Base-by-base conservation (phyloP, 2,113 vertebrate species). In the Lampris incognitus region DNA sequence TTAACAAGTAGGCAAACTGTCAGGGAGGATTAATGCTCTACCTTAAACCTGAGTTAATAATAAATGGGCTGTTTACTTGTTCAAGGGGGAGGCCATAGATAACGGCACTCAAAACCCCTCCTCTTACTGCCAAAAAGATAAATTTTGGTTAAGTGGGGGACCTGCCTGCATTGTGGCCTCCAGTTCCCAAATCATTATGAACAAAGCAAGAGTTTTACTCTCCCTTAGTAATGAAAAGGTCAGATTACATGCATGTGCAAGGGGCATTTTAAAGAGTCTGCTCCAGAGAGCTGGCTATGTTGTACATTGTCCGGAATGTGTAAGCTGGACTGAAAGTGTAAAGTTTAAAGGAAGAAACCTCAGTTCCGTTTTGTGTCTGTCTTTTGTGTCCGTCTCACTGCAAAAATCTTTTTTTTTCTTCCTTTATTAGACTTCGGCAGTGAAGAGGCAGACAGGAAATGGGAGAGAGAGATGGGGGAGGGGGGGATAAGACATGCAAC, bases 31-130 rank as follows among this genome's bases (percentile, higher is more conserved):
- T 95, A 95, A 95, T 95, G 94, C 84, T 85, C 93, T 92, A 93
- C 94, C 94, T 94, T 95, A 94, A 94, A 94, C 94, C 92, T 93
- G 93, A 95, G 94, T 95, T 95, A 94, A 95, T 95, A 95, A 95
- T 95, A 94, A 95, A 95, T 95, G 93, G 93, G 91, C 92, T 95
- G 94, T 95, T 95, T 95, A 95, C 93, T 94, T 92, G 91, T 94
- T 94, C 89, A 92, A 92, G 92, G 92, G 93, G 93, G 92, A 94
- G 92, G 91, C 92, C 94, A 95, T 93, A 93, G 93, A 95, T 95
- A 95, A 95, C 92, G 76, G 90, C 79, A 72, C 91, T 92, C 90
- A 92, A 89, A 92, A 89, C 90, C 93, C 92, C 94, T 93, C 93
- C 94, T 93, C 90, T 91, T 90, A 91, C 92, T 94, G 94, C 92